phyloP scores from a whole-genome alignment of 1,140 invertebrate genomes.

The Achroia grisella region DNA sequence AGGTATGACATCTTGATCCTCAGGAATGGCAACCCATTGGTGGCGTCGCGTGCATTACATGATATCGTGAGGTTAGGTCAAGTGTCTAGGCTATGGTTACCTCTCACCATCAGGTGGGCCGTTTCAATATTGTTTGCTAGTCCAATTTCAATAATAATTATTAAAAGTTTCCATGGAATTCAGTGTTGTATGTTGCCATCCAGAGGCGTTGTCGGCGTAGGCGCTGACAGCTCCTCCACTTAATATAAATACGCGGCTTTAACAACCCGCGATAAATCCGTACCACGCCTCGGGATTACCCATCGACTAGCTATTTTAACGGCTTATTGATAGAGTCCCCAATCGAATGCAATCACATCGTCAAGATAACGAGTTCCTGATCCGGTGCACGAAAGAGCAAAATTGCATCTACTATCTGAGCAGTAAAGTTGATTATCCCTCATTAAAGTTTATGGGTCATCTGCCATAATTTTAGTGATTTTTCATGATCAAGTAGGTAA shows the following conservation, averaged over 20 bases:
- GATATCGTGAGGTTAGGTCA: too few relatives aligned
- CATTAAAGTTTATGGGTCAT: conserved; percentile 29
- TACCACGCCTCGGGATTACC: conserved; percentile 30
- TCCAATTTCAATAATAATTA: too few relatives aligned
- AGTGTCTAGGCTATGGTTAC: too few relatives aligned
- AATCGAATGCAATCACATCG: conserved; percentile 24
- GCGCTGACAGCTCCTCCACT: conserved; percentile 67
- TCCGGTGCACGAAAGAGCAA: conserved; percentile 16
- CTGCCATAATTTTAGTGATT: conserved; percentile 17
- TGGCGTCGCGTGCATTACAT: too few relatives aligned
- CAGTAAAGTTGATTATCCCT: conserved; percentile 29
- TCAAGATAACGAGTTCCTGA: conserved; percentile 23
- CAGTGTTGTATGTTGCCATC: conserved; percentile 53
- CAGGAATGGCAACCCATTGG: too few relatives aligned
- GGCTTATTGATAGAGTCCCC: conserved; percentile 39
- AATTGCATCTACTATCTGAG: conserved; percentile 29
- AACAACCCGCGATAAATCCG: conserved; percentile 59
- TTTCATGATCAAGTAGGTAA: conserved; percentile 20
- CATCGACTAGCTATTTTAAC: conserved; percentile 37
- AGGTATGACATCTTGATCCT: too few relatives aligned
- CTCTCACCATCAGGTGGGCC: too few relatives aligned
- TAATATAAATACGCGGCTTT: conserved; percentile 68
- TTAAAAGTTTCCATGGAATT: conserved; percentile 3
- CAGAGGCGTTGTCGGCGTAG: conserved; percentile 53
- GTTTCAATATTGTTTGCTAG: too few relatives aligned